phyloP scores from a whole-genome alignment of 2,797 vertebrate genomes.

The Micrastur ruficollis region DNA sequence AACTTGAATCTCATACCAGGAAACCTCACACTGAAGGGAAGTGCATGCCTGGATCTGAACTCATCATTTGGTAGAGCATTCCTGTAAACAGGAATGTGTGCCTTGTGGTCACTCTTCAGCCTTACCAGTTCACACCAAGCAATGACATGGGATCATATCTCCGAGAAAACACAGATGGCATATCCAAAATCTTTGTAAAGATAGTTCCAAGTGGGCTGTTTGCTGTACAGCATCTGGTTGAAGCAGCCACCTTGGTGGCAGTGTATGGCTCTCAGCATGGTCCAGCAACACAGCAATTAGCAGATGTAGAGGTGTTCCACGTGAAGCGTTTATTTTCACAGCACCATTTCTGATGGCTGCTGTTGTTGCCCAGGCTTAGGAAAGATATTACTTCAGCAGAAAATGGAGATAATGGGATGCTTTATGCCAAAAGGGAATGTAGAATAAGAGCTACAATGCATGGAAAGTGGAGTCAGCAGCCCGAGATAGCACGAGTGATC shows the following conservation, averaged over 20 bases:
- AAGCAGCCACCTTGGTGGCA: not conserved
- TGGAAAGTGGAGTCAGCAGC: not conserved
- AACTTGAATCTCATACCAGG: not conserved
- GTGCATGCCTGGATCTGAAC: not conserved
- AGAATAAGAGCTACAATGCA: not conserved
- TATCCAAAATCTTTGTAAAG: not conserved
- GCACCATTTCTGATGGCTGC: not conserved
- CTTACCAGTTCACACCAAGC: not conserved
- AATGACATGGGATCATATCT: accelerated
- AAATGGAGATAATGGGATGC: not conserved
- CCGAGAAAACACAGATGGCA: not conserved
- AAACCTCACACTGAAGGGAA: not conserved
- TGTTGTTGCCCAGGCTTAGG: not conserved
- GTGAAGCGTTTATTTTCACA: not conserved
- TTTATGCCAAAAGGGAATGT: not conserved
- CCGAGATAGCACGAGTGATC: not conserved
- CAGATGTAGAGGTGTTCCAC: not conserved
- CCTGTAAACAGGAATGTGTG: not conserved
- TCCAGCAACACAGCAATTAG: not conserved
- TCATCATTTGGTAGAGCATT: not conserved
- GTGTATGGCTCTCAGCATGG: not conserved
- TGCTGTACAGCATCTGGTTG: not conserved
- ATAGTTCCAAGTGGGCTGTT: not conserved
- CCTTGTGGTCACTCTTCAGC: not conserved
- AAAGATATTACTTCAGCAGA: not conserved